These are phyloP conservation scores for Cololabis saira DNA, from an alignment of 2,113 vertebrate genomes.

Conservation along the genomic window DNA sequence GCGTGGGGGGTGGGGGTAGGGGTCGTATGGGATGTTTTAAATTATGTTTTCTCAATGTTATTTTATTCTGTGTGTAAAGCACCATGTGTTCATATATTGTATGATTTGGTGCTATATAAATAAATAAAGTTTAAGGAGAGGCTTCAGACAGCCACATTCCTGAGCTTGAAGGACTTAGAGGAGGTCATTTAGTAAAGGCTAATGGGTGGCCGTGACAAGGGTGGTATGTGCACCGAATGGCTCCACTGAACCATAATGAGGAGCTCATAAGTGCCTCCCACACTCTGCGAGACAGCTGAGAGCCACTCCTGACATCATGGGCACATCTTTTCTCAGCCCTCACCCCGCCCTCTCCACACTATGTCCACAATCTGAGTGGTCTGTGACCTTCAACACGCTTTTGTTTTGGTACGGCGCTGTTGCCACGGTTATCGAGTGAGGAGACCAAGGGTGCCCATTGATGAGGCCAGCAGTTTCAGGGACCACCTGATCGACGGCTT, in stretches of 20 bases:
- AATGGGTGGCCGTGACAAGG: slow-evolving; percentile 20
- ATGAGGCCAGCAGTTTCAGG: slow-evolving; percentile 30
- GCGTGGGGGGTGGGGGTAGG: too few species aligned
- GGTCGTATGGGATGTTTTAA: too few species aligned
- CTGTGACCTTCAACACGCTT: slow-evolving; percentile 58
- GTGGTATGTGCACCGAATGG: slow-evolving; percentile 45
- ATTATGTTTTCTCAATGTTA: too few species aligned
- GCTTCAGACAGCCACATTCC: slow-evolving; percentile 18
- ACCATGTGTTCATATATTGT: too few species aligned
- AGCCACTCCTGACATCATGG: slow-evolving; percentile 29
- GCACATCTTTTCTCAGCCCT: slow-evolving; percentile 18
- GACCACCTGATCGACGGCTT: slow-evolving; percentile 2
- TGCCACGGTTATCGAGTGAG: slow-evolving; percentile 34
- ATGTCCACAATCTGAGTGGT: slow-evolving; percentile 31
- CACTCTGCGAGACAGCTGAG: slow-evolving; percentile 40
- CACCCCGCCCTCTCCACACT: slow-evolving; percentile 5
- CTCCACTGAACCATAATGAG: slow-evolving; percentile 46
- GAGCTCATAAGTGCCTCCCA: slow-evolving; percentile 54
- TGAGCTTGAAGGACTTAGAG: slow-evolving; percentile 25
- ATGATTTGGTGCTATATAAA: too few species aligned
- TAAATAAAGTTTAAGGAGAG: too few species aligned
- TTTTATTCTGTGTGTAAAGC: too few species aligned
- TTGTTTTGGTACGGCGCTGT: slow-evolving; percentile 45
- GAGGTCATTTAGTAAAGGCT: slow-evolving; percentile 27
- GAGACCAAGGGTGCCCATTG: slow-evolving; percentile 41